Evolutionary conservation across 2,888 invertebrate species (phyloP), one percentile per base, ranked within the genome.

Genomic region (Coleophora deauratella): DNA sequence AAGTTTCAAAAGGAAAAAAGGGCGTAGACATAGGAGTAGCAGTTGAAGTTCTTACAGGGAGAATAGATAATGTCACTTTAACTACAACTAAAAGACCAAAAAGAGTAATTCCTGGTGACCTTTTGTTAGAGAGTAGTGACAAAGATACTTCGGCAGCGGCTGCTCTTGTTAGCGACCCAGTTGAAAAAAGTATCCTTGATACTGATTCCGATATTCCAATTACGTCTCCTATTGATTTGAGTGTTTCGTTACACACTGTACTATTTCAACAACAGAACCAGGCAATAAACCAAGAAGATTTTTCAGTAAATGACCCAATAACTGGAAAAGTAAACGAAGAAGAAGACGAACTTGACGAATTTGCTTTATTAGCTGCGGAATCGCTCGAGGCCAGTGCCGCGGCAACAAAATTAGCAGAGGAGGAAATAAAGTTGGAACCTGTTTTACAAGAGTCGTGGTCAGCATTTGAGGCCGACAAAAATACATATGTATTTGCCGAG

Each of bases 41-140:
- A 9, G 96, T 95, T 52, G 94, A 95, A 68, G 94, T 96, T 37
- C 87, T 96, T 15, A 93, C 95, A 1, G 95, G 95, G 0, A 89
- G 93, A 45, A 91, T 93, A 45, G 94, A 94, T 58, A 90, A 93
- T 60, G 90, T 92, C 4, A 91, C 89, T 52, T 88, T 90, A 14
- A 87, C 87, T 28, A 87, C 87, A 27, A 79, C 88, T 58, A 88
- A 74, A 57, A 79, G 74, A 66, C 78, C 68, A 37, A 88, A 91
- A 54, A 78, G 89, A 58, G 82, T 88, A 46, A 89, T 91, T 53
- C 88, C 91, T 34, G 88, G 88, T 52, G 90, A 94, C 73, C 80
- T 94, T 11, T 65, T 94, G 31, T 72, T 94, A 35, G 92, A 91
- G 54, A 89, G 87, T 57, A 84, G 79, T 48, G 89, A 87, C 30